Conservation (phyloP, 2,888 invertebrate genomes). For the Plebejus argus region DNA sequence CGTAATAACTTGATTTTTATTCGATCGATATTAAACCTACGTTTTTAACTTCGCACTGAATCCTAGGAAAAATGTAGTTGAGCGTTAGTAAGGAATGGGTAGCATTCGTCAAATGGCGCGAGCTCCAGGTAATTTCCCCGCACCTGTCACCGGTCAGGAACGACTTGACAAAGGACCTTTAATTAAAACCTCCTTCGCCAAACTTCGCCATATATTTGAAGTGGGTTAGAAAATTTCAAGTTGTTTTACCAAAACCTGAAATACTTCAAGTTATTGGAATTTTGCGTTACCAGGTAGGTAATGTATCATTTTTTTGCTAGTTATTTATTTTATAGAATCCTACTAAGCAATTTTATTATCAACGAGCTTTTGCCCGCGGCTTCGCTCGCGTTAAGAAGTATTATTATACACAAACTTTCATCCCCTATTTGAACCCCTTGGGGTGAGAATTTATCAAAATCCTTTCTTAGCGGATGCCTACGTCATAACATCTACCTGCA, state of each 20-base stretch:
- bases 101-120: slow-evolving; percentile 26
- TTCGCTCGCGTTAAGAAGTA: too few relatives aligned
- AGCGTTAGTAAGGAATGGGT: not conserved
- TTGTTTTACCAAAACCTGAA: slow-evolving; percentile 22
- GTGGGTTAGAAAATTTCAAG: slow-evolving; percentile 29
- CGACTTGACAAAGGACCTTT: slow-evolving; percentile 50
- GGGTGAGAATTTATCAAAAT: too few relatives aligned
- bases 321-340: not conserved
- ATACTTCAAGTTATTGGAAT: slow-evolving; percentile 20
- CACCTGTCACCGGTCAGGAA: slow-evolving; percentile 50
- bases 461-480: too few relatives aligned
- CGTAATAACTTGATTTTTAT: too few relatives aligned
- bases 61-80: not conserved
- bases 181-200: slow-evolving; percentile 53
- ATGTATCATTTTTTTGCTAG: not conserved
- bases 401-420: too few relatives aligned
- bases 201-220: slow-evolving; percentile 44
- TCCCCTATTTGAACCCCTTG: too few relatives aligned
- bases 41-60: not conserved
- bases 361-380: too few relatives aligned
- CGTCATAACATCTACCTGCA: too few relatives aligned
- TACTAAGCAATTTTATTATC: too few relatives aligned
- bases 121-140: slow-evolving; percentile 49
- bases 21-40: too few relatives aligned
- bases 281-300: not conserved